Percentiles rank a stretch among this genome's conserved stretches.
These are phyloP conservation scores for Phymanthus crucifer DNA, from an alignment of 92 coral and sea anemone genomes.

Conservation along the genomic window DNA sequence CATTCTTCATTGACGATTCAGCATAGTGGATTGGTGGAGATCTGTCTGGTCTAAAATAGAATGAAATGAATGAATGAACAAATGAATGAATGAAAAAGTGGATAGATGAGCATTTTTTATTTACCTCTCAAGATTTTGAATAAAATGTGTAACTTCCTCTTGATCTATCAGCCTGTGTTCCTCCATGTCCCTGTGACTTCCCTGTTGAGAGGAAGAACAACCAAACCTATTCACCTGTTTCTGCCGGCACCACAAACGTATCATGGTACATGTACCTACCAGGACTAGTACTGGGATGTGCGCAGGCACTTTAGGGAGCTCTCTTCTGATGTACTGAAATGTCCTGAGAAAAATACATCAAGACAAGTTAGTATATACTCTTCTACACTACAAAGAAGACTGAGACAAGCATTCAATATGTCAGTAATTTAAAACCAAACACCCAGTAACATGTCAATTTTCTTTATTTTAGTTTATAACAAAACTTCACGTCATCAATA, in stretches of 20 bases:
- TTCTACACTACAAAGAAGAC: too few species aligned
- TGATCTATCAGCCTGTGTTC: conserved; percentile 87
- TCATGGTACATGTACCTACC: conserved; percentile 49
- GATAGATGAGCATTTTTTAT: too few species aligned
- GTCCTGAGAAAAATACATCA: conserved; percentile 60
- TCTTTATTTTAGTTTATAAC: too few species aligned
- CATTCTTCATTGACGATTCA: conserved; percentile 93
- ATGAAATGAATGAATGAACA: too few species aligned
- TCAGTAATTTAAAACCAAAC: too few species aligned
- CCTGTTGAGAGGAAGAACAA: conserved; percentile 45
- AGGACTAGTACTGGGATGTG: conserved; percentile 87
- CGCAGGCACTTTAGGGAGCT: conserved; percentile 90
- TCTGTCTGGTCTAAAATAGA: conserved; percentile 72
- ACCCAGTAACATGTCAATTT: too few species aligned
- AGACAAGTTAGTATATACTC: background rate
- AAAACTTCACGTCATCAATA: too few species aligned
- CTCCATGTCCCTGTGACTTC: conserved; percentile 89
- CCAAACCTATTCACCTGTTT: too few species aligned
- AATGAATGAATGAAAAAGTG: background rate
- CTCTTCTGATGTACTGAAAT: conserved; percentile 81
- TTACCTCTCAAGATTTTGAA: conserved; percentile 75
- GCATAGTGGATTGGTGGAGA: conserved; percentile 87
- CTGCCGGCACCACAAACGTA: too few species aligned
- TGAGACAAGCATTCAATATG: too few species aligned
- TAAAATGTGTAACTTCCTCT: conserved; percentile 71